phyloP scores from a whole-genome alignment of 2,113 vertebrate species.

The Pedetes capensis region DNA sequence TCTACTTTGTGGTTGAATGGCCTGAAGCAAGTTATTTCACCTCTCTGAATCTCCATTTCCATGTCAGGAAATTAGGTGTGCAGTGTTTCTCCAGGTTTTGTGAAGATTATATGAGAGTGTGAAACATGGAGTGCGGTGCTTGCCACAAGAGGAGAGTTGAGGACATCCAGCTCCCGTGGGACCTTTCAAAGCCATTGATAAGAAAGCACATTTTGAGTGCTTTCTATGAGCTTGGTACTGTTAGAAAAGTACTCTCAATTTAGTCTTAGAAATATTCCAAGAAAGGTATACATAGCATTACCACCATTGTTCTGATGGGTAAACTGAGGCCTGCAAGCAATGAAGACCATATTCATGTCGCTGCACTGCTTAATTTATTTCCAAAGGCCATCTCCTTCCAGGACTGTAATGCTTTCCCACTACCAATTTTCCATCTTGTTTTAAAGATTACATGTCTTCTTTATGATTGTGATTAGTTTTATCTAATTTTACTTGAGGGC shows the following conservation, averaged over 20 bases:
- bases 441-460: background rate
- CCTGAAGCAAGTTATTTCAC: background rate
- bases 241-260: background rate
- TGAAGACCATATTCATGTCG: background rate
- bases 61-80: background rate
- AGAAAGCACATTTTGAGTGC: background rate
- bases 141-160: background rate
- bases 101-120: background rate
- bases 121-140: background rate
- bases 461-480: background rate
- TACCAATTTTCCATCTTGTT: background rate
- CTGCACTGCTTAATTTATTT: background rate
- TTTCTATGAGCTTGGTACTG: background rate
- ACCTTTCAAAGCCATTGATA: background rate
- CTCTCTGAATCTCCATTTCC: background rate
- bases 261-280: background rate
- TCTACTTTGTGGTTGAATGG: background rate
- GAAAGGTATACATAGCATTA: background rate
- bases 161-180: background rate
- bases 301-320: background rate
- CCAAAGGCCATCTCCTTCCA: background rate
- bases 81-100: background rate
- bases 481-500: slow-evolving; percentile 1
- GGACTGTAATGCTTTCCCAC: background rate
- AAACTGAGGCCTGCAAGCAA: background rate